These are phyloP conservation scores for Luscinia luscinia DNA, from an alignment of 2,797 vertebrate species.

Conservation along the genomic window DNA sequence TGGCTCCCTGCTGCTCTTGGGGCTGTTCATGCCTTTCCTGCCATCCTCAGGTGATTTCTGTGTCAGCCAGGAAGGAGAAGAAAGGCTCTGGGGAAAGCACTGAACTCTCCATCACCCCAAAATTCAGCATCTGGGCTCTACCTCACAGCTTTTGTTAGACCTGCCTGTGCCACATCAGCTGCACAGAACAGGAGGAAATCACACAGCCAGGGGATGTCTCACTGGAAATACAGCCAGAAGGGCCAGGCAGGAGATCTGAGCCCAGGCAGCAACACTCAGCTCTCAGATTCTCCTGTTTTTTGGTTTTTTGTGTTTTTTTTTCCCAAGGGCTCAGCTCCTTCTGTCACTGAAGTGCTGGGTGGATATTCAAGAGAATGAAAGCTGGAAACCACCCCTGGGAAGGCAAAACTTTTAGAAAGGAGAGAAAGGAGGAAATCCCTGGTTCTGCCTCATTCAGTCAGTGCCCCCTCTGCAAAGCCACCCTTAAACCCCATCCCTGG, in stretches of 20 bases:
- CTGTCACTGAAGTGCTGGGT: neutral
- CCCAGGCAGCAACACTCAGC: neutral
- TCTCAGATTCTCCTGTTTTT: neutral
- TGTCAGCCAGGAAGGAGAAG: neutral
- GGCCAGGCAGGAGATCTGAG: neutral
- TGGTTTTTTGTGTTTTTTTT: too few relatives aligned
- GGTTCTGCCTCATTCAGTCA: neutral
- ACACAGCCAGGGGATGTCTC: neutral
- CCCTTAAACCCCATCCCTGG: neutral
- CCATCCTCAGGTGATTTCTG: slow-evolving; percentile 9
- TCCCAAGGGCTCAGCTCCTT: neutral
- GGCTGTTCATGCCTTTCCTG: neutral
- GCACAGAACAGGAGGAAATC: neutral
- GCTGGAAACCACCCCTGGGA: neutral
- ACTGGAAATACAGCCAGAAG: neutral
- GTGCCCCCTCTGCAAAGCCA: neutral
- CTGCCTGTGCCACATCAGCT: neutral
- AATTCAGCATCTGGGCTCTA: neutral
- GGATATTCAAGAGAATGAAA: neutral
- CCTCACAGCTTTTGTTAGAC: neutral
- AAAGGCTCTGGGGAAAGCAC: neutral
- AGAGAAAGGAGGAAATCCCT: neutral
- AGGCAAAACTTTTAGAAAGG: neutral
- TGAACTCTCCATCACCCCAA: neutral
- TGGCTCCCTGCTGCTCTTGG: neutral